phyloP scores from a whole-genome alignment of 64 coral and sea anemone genomes.

The Anthopleura sola region DNA sequence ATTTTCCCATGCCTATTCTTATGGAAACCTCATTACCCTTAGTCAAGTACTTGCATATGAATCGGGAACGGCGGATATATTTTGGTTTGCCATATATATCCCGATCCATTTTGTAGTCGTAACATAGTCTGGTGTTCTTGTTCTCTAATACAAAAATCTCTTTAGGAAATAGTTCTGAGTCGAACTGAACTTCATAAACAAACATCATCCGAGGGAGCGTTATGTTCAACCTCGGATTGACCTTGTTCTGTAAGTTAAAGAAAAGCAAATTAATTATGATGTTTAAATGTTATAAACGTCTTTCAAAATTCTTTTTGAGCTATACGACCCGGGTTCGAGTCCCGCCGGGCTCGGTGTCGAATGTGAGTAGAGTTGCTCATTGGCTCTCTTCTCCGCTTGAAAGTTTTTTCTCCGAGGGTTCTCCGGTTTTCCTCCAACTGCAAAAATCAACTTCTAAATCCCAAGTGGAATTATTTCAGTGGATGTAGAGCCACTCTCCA shows the following conservation, averaged over 20 bases:
- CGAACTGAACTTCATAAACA: not conserved
- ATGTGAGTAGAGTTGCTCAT: no score
- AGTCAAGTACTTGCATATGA: not conserved
- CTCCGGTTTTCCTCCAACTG: no score
- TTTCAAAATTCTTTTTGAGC: no score
- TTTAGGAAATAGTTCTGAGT: not conserved
- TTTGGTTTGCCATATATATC: not conserved
- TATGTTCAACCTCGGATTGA: not conserved
- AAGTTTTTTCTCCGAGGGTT: no score
- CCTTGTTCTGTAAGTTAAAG: not conserved
- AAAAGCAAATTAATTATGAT: no score
- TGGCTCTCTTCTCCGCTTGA: no score
- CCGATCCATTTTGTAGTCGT: not conserved
- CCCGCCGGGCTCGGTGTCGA: no score
- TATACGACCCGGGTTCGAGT: no score
- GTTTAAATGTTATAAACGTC: no score
- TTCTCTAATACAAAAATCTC: not conserved
- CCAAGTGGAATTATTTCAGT: no score
- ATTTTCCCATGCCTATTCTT: not conserved
- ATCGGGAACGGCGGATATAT: not conserved
- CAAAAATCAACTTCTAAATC: no score
- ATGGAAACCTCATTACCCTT: not conserved
- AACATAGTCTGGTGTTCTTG: not conserved
- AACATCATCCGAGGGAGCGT: not conserved
- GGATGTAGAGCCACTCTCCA: no score